phyloP scores from a whole-genome alignment of 92 coral and sea anemone genomes.

The Zoanthus gigantus region DNA sequence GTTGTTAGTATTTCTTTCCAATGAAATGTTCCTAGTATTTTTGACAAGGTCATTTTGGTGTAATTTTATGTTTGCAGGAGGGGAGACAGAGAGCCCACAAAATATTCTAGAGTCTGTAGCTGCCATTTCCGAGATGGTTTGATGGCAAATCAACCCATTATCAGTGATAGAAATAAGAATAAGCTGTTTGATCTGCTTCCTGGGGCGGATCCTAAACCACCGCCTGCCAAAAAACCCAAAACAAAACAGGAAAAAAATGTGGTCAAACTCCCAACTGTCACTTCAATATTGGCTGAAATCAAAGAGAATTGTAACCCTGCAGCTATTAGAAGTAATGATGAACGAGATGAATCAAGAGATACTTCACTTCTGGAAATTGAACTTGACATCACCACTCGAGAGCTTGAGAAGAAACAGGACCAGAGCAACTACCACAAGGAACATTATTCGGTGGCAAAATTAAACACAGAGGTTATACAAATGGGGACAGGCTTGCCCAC shows the following conservation, averaged over 20 bases:
- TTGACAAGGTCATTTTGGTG: conserved; percentile 9
- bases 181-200: conserved; percentile 48
- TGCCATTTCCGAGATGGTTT: conserved; percentile 42
- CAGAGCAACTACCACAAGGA: background rate
- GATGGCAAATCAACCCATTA: conserved; percentile 47
- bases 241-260: conserved; percentile 8
- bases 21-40: conserved; percentile 22
- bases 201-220: conserved; percentile 17
- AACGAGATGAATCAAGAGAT: conserved; percentile 18
- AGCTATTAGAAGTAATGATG: conserved; percentile 15
- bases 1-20: conserved; percentile 36
- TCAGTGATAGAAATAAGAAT: conserved; percentile 46
- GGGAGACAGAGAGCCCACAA: conserved; percentile 48
- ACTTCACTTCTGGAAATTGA: conserved; percentile 25
- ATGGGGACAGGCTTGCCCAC: conserved; percentile 30
- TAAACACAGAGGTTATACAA: conserved; percentile 17
- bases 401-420: conserved; percentile 15
- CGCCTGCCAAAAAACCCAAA: conserved; percentile 14
- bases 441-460: conserved; percentile 15
- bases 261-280: conserved; percentile 23
- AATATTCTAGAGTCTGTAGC: conserved; percentile 44
- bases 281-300: conserved; percentile 21
- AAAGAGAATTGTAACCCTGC: conserved; percentile 18
- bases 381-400: conserved; percentile 19
- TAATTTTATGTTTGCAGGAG: conserved; percentile 39